Evolutionary conservation across 2,888 invertebrate species (phyloP), one percentile per base, ranked within the genome.

Genomic region (Halictus quadricinctus): DNA sequence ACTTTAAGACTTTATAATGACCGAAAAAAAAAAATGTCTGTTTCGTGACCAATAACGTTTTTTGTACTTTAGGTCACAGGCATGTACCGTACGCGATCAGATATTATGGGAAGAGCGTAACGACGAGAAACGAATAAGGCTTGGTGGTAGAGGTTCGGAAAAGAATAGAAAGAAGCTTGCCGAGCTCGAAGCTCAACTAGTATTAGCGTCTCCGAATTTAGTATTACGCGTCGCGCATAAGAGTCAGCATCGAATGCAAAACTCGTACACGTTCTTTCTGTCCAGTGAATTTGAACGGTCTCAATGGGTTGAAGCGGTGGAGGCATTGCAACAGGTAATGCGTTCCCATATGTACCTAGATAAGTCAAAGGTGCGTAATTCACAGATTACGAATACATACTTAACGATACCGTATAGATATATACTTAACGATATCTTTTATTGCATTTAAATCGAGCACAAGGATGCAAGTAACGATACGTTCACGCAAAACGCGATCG

Each of bases 221-320:
- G 96, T 98, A 84, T 97, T 98, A 94, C 96, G 97, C 73, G 96
- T 99, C 85, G 97, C 97, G 75, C 97, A 97, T 89, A 96, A 96
- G 92, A 95, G 96, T 83, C 96, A 96, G 79, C 96, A 96, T 92
- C 95, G 97, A 75, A 96, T 96, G 60, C 97, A 97, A 94, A 94
- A 94, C 86, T 92, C 93, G 36, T 95, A 95, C 90, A 97, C 97
- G 80, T 98, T 99, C 95, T 98, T 98, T 95, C 95, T 99, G 91
- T 98, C 98, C 89, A 98, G 98, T 0, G 98, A 99, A 95, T 99
- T 98, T 93, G 99, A 99, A 95, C 96, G 98, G 79, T 97, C 97
- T 88, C 98, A 98, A 94, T 99, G 99, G 99, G 97, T 98, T 89
- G 98, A 99, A 94, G 97, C 98, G 5, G 97, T 99, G 88, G 97